Percentiles rank a stretch among this genome's conserved stretches.
These are phyloP conservation scores for Gallinago media DNA, from an alignment of 2,113 vertebrate species.

Conservation along the genomic window DNA sequence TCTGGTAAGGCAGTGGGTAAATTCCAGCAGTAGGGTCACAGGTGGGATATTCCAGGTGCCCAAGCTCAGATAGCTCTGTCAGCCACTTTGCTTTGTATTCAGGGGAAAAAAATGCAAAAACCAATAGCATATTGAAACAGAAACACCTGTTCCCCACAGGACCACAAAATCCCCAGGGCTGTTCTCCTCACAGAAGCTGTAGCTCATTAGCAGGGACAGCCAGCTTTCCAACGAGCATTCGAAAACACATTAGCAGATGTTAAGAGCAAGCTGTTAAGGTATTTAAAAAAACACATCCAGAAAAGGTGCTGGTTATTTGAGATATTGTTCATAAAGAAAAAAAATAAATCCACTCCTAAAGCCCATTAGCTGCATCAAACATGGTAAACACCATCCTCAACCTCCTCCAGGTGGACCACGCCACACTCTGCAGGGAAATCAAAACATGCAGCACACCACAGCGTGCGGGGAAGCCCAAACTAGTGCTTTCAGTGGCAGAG, in stretches of 20 bases:
- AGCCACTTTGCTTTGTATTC: neutral
- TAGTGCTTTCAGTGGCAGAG: neutral
- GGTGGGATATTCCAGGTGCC: neutral
- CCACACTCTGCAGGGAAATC: neutral
- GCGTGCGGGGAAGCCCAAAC: accelerated
- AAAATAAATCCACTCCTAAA: neutral
- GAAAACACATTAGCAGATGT: neutral
- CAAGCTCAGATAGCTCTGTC: neutral
- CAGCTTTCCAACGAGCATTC: neutral
- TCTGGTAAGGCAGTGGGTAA: neutral
- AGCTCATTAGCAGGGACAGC: neutral
- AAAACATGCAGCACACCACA: neutral
- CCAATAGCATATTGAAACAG: neutral
- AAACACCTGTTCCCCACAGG: neutral
- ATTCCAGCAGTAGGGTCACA: neutral
- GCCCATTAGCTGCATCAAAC: neutral
- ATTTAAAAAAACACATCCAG: neutral
- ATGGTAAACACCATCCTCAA: neutral
- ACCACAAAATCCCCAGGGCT: neutral
- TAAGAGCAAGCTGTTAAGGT: neutral
- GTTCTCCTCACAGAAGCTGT: neutral
- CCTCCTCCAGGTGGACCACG: neutral
- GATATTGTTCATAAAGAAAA: neutral
- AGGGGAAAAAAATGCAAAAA: neutral
- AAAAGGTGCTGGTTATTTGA: neutral